These are phyloP conservation scores for Dicycla oo DNA, from an alignment of 2,888 invertebrate species.

Conservation along the genomic window DNA sequence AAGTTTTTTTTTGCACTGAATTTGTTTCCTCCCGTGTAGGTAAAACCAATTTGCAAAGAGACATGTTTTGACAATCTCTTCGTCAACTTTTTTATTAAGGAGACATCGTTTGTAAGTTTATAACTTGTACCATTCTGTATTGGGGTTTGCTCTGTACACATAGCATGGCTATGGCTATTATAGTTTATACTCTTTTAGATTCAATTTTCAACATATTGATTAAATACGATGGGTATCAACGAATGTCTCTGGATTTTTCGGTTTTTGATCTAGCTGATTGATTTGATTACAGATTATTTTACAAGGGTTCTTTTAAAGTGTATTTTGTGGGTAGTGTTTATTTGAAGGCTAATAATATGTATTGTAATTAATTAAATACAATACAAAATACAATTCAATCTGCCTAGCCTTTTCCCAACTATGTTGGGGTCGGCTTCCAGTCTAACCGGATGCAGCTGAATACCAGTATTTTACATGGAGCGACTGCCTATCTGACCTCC, in stretches of 20 bases:
- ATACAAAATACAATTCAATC: too few species aligned
- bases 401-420: too few species aligned
- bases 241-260: slow-evolving; percentile 30
- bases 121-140: slow-evolving; percentile 52
- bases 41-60: background rate
- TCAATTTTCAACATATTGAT: slow-evolving; percentile 75
- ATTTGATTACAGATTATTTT: slow-evolving; percentile 11
- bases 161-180: slow-evolving; percentile 70
- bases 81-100: background rate
- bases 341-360: background rate
- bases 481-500: too few species aligned
- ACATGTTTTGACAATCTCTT: background rate
- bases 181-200: slow-evolving; percentile 73
- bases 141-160: slow-evolving; percentile 74
- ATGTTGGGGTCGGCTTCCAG: too few species aligned
- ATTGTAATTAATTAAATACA: background rate
- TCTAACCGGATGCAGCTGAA: too few species aligned
- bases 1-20: background rate
- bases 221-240: slow-evolving; percentile 52
- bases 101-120: slow-evolving; percentile 6
- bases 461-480: too few species aligned
- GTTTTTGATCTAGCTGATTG: background rate
- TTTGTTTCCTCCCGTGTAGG: background rate
- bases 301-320: background rate
- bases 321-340: background rate